A percentile compares a stretch with the other conserved stretches of the same genome.
Evolutionary conservation across 2,797 vertebrate genomes (phyloP).

Genomic region (Chelon labrosus): DNA sequence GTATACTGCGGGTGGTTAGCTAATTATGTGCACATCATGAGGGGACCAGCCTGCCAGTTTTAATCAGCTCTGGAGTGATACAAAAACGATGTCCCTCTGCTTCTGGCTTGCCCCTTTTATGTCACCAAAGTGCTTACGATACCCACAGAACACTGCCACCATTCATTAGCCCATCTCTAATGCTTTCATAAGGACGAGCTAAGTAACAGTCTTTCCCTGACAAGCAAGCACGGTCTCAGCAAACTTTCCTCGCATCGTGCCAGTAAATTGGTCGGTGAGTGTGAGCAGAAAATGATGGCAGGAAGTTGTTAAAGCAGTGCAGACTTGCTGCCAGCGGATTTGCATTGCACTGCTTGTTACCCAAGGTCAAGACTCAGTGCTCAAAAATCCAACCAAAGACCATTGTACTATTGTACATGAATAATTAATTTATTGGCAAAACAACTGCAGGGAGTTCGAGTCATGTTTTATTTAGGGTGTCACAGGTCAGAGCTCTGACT

Average conservation of each 20-base stretch:
- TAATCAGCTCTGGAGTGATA: conserved; percentile 63
- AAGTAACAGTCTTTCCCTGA: conserved; percentile 41
- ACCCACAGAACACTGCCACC: conserved; percentile 56
- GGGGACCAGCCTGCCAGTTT: conserved; percentile 70
- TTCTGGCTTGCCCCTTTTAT: conserved; percentile 64
- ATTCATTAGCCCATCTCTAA: conserved; percentile 58
- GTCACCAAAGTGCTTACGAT: conserved; percentile 61
- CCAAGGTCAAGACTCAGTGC: conserved; percentile 47
- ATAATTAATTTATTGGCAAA: conserved; percentile 62
- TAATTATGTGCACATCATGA: conserved; percentile 77
- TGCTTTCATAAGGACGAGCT: conserved; percentile 60
- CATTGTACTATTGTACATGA: conserved; percentile 33
- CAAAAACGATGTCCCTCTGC: conserved; percentile 43
- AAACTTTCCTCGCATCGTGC: conserved; percentile 34
- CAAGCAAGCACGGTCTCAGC: conserved; percentile 25
- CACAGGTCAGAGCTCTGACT: conserved; percentile 62
- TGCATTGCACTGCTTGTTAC: conserved; percentile 45
- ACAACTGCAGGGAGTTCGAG: conserved; percentile 40
- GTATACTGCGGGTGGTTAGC: conserved; percentile 63
- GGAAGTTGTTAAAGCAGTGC: conserved; percentile 25
- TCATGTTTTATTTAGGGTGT: conserved; percentile 58
- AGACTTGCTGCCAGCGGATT: conserved; percentile 22
- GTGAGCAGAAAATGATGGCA: conserved; percentile 31
- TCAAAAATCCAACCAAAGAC: conserved; percentile 37
- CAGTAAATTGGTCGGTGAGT: conserved; percentile 43